Base-by-base conservation (phyloP, 1,140 invertebrate genomes). In the Drepana arcuata region DNA sequence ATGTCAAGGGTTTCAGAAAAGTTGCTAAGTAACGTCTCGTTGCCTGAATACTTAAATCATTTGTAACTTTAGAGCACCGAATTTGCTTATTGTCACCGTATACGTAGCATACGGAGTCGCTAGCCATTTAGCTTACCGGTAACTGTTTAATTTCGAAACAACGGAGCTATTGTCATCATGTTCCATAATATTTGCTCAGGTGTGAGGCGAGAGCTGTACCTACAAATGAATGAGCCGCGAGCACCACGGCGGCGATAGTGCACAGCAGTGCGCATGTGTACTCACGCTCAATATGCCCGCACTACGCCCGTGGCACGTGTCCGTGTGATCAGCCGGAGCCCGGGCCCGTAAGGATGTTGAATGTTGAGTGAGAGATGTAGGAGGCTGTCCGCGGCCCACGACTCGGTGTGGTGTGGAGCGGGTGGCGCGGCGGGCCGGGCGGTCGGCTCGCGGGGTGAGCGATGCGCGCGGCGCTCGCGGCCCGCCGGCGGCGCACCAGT, bases 161-260 rank as follows among this genome's bases (percentile, higher is more conserved):
- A 64, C 54, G 59, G 39, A 35, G 25, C 57, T 54, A 64, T 71
- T 73, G 61, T 73, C 27, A 48, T 42, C 29, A 29, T 26, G 29
- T 58, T 44, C 48, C 57, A 69, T 67, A 75, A 71, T 78, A 78
- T 81, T 78, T 77, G 68, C 55, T 68, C 72, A 81, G 77, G 73
- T 81, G 75, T 65, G 54, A 46, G 48, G 47, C 55, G 54, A 60
- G 37, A 35, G 24, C 25, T 30, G 46, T 55, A 58, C 46, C 35
- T 53, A 42, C 52, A 70, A 71, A 71, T 80, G 75, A 80, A 80
- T 80, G 75, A 62, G 66, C 55, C 46, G 53, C 54, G 57, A 4
- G 18, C 9, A 21, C 18, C 18, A 21, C 18, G 9, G 4, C 41
- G 41, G 48, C 41, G 34, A 55, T 67, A 70, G 57, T 66, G 58